phyloP scores from a whole-genome alignment of 2,888 invertebrate genomes.

The Pristionchus japonicus region DNA sequence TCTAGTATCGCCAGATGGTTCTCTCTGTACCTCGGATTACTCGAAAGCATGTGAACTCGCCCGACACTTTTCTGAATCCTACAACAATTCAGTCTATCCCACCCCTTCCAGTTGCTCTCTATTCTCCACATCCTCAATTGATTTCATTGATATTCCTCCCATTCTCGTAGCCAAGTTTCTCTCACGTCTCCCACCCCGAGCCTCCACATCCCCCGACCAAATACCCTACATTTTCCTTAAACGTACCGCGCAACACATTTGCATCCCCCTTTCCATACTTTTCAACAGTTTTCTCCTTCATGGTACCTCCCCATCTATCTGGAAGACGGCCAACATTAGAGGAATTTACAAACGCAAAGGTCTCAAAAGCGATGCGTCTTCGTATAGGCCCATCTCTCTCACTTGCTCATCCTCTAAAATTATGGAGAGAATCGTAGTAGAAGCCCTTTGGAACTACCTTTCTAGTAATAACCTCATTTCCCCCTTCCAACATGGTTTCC shows the following conservation, averaged over 20 bases:
- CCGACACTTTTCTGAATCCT: too few relatives aligned
- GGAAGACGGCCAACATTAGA: not conserved
- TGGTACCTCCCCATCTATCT: not conserved
- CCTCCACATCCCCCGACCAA: not conserved
- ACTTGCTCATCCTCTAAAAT: not conserved
- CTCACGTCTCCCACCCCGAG: not conserved
- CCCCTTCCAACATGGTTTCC: not conserved
- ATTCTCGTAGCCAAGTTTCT: not conserved
- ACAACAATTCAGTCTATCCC: too few relatives aligned
- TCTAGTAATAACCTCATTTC: not conserved
- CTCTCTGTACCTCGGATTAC: too few relatives aligned
- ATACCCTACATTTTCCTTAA: slow-evolving; percentile 35
- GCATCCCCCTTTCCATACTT: not conserved
- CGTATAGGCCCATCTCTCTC: not conserved
- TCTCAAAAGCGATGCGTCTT: not conserved
- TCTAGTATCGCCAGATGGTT: not conserved
- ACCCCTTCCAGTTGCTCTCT: too few relatives aligned
- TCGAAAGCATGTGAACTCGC: too few relatives aligned
- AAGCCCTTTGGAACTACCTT: not conserved
- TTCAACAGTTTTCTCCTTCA: not conserved
- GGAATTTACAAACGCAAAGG: slow-evolving; percentile 2
- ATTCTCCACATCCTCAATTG: too few relatives aligned
- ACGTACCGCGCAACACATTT: not conserved
- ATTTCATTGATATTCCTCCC: too few relatives aligned
- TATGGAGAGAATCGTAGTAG: not conserved